phyloP scores from a whole-genome alignment of 35 echinoderm and acorn worm genomes.

The Heliocidaris erythrogramma region DNA sequence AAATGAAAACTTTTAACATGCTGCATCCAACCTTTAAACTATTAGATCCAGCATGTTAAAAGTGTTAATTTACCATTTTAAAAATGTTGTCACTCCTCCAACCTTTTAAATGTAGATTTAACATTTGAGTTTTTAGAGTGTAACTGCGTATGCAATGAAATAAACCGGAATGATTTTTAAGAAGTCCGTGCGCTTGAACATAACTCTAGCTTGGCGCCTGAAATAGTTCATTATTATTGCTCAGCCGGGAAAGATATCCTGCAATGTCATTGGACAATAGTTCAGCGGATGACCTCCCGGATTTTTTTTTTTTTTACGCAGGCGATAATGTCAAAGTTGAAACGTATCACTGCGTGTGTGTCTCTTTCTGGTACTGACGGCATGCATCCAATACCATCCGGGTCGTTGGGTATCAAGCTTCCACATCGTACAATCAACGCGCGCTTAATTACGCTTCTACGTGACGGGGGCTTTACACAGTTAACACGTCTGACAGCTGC shows the following conservation, averaged over 20 bases:
- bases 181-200: not conserved
- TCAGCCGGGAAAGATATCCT: not conserved
- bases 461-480: constrained; percentile 41
- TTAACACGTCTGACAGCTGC: constrained; percentile 49
- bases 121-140: no score
- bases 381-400: not conserved
- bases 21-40: no score
- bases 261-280: not conserved
- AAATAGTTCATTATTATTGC: not conserved
- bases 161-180: not conserved
- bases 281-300: constrained; percentile 15
- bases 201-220: not conserved
- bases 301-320: not conserved
- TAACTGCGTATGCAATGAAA: not conserved
- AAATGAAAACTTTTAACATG: no score
- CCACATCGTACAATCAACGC: constrained; percentile 32
- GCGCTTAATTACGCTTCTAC: constrained; percentile 40
- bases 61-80: no score
- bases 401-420: constrained; percentile 11
- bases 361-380: not conserved
- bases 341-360: constrained; percentile 22
- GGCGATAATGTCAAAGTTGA: constrained; percentile 19
- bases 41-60: no score
- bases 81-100: no score
- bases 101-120: no score